phyloP scores from a whole-genome alignment of 1,140 invertebrate species.

The Drosophila trapezifrons region DNA sequence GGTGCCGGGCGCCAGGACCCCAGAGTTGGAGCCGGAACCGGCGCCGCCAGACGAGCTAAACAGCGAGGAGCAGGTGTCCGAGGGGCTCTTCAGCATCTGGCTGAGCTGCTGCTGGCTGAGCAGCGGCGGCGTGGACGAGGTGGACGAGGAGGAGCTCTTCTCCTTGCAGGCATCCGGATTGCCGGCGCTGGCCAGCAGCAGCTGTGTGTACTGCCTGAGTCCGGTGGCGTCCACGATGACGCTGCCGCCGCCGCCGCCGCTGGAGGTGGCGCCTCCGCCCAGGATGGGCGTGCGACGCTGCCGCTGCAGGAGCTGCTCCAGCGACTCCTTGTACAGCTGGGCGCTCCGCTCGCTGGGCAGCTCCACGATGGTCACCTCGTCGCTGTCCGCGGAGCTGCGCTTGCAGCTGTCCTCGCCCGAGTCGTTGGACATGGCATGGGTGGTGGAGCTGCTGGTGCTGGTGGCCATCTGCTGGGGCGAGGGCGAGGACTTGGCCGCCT shows the following conservation, averaged over 20 bases:
- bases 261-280: neutral
- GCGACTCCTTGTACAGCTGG: constrained; percentile 76
- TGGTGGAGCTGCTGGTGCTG: constrained; percentile 41
- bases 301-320: constrained; percentile 76
- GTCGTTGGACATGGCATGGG: constrained; percentile 46
- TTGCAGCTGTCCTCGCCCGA: constrained; percentile 43
- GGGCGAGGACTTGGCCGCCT: constrained; percentile 62
- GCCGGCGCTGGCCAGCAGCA: constrained; percentile 55
- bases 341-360: constrained; percentile 64
- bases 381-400: constrained; percentile 54
- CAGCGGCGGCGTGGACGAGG: constrained; percentile 81
- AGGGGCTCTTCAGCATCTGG: constrained; percentile 79
- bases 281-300: constrained; percentile 22
- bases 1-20: neutral
- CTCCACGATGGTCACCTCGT: constrained; percentile 74
- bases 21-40: neutral
- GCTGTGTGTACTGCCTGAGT: constrained; percentile 72
- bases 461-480: constrained; percentile 76
- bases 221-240: constrained; percentile 67
- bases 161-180: constrained; percentile 75
- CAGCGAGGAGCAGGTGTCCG: constrained; percentile 79
- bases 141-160: constrained; percentile 84
- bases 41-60: constrained; percentile 51
- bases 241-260: constrained; percentile 3
- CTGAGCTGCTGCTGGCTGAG: constrained; percentile 73